Conservation (phyloP, 2,797 vertebrate species). For the Mastacembelus armatus region DNA sequence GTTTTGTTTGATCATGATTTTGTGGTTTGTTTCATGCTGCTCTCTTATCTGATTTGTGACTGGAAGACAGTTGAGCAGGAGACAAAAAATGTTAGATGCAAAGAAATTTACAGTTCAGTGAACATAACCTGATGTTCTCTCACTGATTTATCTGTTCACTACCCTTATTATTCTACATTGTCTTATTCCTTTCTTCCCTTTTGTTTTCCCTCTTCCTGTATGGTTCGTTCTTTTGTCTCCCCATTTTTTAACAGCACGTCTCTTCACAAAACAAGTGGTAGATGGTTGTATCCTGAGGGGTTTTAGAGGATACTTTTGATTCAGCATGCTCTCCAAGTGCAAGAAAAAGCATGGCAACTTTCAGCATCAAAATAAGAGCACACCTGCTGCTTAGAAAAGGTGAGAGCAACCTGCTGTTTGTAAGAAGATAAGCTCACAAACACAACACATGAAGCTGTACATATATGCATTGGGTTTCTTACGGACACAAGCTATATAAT, state of each 20-base stretch:
- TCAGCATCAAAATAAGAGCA: slow-evolving; percentile 47
- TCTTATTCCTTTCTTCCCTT: background rate
- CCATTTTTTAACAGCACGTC: slow-evolving; percentile 4
- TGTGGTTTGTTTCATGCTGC: too few relatives aligned
- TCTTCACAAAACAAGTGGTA: slow-evolving; percentile 30
- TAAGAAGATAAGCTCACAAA: slow-evolving; percentile 12
- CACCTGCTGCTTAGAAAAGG: slow-evolving; percentile 31
- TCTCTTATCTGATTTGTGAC: too few relatives aligned
- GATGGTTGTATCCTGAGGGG: slow-evolving; percentile 18
- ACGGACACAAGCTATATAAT: slow-evolving; percentile 20
- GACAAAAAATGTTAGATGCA: too few relatives aligned
- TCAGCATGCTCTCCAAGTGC: slow-evolving; percentile 8
- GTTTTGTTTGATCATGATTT: too few relatives aligned
- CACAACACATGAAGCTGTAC: background rate
- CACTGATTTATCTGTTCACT: background rate
- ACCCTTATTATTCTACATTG: background rate
- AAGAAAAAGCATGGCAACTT: slow-evolving; percentile 14
- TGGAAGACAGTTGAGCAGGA: too few relatives aligned
- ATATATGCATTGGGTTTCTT: background rate
- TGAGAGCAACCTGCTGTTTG: slow-evolving; percentile 24
- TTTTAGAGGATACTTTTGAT: slow-evolving; percentile 32
- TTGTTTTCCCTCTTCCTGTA: background rate
- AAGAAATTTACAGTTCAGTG: background rate
- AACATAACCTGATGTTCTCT: background rate
- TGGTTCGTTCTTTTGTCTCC: slow-evolving; percentile 7